Evolutionary conservation across 2,113 vertebrate genomes (phyloP).

Genomic region (Bos taurus): ARS-UCD2.0 NC_037330.1:100688501-100689000

Average conservation of each 20-base stretch:
- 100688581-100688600: background rate
- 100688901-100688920: background rate
- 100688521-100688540: background rate
- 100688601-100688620: background rate
- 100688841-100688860: background rate
- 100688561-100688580: background rate
- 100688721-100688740: background rate
- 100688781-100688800: background rate
- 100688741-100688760: background rate
- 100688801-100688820: background rate
- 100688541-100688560: background rate
- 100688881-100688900: background rate
- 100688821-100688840: background rate
- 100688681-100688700: background rate
- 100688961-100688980: background rate
- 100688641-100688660: background rate
- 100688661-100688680: constrained; percentile 18
- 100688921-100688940: background rate
- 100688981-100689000: background rate
- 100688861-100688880: background rate
- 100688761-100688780: background rate
- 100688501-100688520: background rate
- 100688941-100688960: background rate
- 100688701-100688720: constrained; percentile 11
- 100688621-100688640: background rate